phyloP scores from a whole-genome alignment of 2,113 vertebrate genomes.

The Pavo muticus region DNA sequence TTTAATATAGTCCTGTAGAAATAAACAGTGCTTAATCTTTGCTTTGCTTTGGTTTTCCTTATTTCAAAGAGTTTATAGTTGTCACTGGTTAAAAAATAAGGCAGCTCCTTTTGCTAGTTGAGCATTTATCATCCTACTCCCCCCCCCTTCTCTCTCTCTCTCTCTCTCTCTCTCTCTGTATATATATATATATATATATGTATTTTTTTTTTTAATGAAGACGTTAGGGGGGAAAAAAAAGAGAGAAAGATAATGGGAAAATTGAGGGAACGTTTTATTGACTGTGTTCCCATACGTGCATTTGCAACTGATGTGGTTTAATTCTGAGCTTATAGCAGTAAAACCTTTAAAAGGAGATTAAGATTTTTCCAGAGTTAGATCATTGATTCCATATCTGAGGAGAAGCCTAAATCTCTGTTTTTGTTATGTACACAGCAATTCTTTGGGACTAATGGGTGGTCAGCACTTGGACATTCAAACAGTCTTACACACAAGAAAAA shows the following conservation, averaged over 20 bases:
- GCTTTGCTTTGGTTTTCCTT: background rate
- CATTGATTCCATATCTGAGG: background rate
- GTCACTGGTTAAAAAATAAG: background rate
- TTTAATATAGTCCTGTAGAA: background rate
- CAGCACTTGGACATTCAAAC: background rate
- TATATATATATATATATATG: background rate
- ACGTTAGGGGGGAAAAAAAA: background rate
- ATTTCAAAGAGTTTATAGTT: background rate
- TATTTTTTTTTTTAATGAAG: background rate
- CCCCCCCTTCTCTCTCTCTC: no score
- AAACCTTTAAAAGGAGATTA: conserved; percentile 1
- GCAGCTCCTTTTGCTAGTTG: background rate
- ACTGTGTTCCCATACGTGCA: background rate
- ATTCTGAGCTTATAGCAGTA: background rate
- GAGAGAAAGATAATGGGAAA: background rate
- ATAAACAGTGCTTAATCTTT: background rate
- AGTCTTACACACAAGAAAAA: background rate
- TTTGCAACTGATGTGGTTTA: background rate
- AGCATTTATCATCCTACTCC: background rate
- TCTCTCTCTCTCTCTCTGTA: no score
- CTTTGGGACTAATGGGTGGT: background rate
- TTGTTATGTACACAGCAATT: background rate
- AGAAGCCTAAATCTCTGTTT: background rate
- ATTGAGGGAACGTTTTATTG: background rate
- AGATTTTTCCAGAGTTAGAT: conserved; percentile 33